Evolutionary conservation across 2,888 invertebrate species (phyloP), one percentile per base, ranked within the genome.

Genomic region (Caenorhabditis drosophilae): DNA sequence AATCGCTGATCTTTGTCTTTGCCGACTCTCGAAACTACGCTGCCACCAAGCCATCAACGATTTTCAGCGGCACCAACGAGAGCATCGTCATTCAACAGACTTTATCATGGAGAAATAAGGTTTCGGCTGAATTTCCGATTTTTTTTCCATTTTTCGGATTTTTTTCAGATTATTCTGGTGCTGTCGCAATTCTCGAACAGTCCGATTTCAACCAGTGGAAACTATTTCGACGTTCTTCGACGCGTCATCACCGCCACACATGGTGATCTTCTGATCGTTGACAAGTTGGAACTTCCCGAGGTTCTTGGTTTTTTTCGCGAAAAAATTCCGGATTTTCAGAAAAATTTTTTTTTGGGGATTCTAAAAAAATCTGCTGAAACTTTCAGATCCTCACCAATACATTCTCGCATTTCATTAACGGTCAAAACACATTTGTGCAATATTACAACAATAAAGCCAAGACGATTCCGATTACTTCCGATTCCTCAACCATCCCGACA

Each of bases 201-300:
- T 18, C 64, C 63, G 23, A 45, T 70, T 6, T 48, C 41, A 0
- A 25, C 50, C 20, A 23, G 26, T 38, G 58, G 55, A 18, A 57
- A 67, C 53, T 35, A 55, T 31, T 70, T 57, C 23, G 67, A 67
- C 23, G 67, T 64, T 11, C 58, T 59, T 25, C 63, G 67, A 11
- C 31, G 70, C 48, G 61, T 67, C 0, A 44, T 63, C 9, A 56
- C 57, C 0, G 70, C 70, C 16, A 53, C 57, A 20, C 57, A 67
- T 20, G 70, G 70, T 52, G 70, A 70, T 52, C 20, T 70, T 1
- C 9, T 70, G 20, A 34, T 63, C 2, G 40, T 70, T 26, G 67
- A 70, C 27, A 67, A 67, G 31, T 23, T 53, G 6, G 64, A 64
- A 42, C 22, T 59, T 4, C 12, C 15, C 1, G 55, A 42, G 9